phyloP scores from a whole-genome alignment of 2,888 invertebrate species.

The Caenorhabditis drosophilae region DNA sequence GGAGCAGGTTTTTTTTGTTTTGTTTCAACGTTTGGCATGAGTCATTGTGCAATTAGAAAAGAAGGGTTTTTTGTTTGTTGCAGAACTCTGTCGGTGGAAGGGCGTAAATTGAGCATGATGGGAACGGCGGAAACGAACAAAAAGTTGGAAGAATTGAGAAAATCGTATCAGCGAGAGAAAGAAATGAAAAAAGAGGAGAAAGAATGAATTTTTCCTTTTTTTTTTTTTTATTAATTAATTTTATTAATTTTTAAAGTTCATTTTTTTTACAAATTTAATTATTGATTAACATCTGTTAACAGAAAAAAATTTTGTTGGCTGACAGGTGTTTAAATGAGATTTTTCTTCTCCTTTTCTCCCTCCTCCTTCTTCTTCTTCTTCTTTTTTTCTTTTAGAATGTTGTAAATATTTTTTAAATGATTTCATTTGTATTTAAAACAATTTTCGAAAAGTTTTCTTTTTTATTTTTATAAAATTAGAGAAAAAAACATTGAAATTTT shows the following conservation, averaged over 20 bases:
- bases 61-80: constrained; percentile 4
- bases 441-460: too few relatives aligned
- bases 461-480: too few relatives aligned
- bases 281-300: too few relatives aligned
- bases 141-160: constrained; percentile 31
- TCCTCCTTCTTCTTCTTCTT: too few relatives aligned
- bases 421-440: too few relatives aligned
- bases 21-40: not conserved
- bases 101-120: constrained; percentile 48
- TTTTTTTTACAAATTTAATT: not conserved
- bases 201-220: constrained; percentile 4
- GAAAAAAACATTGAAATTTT: too few relatives aligned
- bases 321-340: too few relatives aligned
- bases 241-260: not conserved
- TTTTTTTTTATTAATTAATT: constrained; percentile 6
- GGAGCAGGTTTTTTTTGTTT: not conserved
- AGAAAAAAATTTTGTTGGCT: too few relatives aligned
- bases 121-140: constrained; percentile 31
- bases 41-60: not conserved
- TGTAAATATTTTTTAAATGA: constrained; percentile 2
- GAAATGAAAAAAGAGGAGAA: constrained; percentile 15
- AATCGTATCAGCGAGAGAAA: constrained; percentile 21
- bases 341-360: too few relatives aligned
- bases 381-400: not conserved
- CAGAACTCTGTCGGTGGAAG: constrained; percentile 50